These are phyloP conservation scores for Marmota flaviventris DNA, from an alignment of 2,113 vertebrate species.

Conservation along the genomic window DNA sequence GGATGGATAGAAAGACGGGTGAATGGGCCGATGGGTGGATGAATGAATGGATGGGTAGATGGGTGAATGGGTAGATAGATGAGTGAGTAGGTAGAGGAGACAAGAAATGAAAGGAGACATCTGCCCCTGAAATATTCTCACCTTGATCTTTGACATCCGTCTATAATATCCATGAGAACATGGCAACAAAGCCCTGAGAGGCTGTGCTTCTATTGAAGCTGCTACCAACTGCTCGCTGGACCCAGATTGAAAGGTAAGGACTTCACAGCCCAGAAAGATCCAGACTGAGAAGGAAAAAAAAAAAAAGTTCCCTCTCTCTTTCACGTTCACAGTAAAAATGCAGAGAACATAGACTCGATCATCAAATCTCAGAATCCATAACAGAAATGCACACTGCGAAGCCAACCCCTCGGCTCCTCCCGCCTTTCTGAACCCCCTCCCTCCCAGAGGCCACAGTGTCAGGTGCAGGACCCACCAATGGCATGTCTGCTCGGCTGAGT, in stretches of 20 bases:
- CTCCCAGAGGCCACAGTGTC: accelerated
- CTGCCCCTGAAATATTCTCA: background rate
- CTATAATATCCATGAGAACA: background rate
- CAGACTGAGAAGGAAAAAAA: background rate
- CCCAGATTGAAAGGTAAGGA: background rate
- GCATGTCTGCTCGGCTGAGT: too few relatives aligned
- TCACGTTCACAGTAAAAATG: accelerated
- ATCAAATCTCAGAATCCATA: background rate
- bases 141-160: background rate
- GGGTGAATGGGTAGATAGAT: accelerated
- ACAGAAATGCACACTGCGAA: background rate
- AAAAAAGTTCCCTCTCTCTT: background rate
- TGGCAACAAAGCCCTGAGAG: background rate
- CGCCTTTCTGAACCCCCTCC: accelerated
- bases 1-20: too few relatives aligned
- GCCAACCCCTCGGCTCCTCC: background rate
- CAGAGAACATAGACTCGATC: background rate
- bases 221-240: accelerated
- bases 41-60: background rate
- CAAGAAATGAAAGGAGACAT: background rate
- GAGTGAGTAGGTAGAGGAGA: background rate
- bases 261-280: background rate
- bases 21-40: background rate
- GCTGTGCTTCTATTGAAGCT: too few relatives aligned
- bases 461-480: background rate